A percentile compares a stretch with the other conserved stretches of the same genome.
Conservation (phyloP, 2,113 vertebrate species). For the Onychostruthus taczanowskii region DNA sequence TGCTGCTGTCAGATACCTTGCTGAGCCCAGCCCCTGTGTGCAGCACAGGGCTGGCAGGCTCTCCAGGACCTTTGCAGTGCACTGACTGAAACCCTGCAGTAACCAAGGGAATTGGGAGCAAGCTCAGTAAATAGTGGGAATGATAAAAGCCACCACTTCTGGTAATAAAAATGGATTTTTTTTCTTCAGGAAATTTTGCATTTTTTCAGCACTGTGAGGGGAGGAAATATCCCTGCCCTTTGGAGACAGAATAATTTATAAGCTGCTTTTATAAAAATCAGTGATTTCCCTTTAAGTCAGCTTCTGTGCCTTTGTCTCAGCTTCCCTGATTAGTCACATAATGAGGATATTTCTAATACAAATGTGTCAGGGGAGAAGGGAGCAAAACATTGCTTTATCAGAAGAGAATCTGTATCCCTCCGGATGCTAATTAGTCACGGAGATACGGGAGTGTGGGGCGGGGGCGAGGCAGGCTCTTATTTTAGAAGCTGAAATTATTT, state of each 20-base stretch:
- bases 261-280: not conserved
- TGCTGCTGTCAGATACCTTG: not conserved
- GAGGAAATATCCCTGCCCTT: not conserved
- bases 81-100: not conserved
- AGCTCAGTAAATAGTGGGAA: not conserved
- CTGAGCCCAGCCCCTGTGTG: not conserved
- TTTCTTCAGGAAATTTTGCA: not conserved
- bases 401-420: conserved; percentile 20
- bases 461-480: not conserved
- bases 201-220: not conserved
- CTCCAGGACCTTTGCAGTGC: not conserved
- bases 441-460: not conserved
- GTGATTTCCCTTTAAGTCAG: not conserved
- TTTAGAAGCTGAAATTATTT: not conserved
- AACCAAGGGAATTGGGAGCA: not conserved
- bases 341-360: conserved; percentile 43
- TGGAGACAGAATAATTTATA: not conserved
- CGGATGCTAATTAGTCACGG: not conserved
- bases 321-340: conserved; percentile 34
- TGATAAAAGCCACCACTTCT: not conserved
- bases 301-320: not conserved
- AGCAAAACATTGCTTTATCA: not conserved
- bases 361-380: not conserved
- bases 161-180: not conserved
- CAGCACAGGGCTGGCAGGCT: not conserved